phyloP scores from a whole-genome alignment of 2,797 vertebrate genomes.

The Meriones psammophilus region DNA sequence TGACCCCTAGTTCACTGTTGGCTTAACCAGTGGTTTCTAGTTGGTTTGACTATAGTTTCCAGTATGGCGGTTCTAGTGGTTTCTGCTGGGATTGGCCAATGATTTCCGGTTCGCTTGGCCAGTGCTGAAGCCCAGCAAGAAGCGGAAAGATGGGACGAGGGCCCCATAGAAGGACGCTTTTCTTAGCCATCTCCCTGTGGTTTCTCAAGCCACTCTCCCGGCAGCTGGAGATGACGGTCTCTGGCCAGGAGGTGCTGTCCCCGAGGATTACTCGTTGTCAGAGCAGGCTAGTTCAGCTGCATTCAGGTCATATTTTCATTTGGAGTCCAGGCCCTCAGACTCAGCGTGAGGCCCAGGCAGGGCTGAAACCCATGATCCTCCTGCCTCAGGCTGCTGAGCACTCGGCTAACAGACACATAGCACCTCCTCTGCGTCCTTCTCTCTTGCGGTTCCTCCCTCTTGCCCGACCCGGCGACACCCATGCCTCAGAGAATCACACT shows the following conservation, averaged over 20 bases:
- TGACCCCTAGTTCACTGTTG: not conserved
- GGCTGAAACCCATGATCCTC: not conserved
- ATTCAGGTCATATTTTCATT: not conserved
- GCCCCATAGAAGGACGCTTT: not conserved
- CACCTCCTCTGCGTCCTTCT: not conserved
- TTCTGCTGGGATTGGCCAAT: not conserved
- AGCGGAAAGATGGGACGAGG: not conserved
- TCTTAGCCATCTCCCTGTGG: no score
- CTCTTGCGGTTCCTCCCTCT: not conserved
- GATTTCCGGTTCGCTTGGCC: not conserved
- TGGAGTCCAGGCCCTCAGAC: not conserved
- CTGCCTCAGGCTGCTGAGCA: not conserved
- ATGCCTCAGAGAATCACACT: not conserved
- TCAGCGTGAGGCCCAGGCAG: not conserved
- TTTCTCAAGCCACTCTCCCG: not conserved
- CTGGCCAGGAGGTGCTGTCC: not conserved
- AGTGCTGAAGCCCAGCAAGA: not conserved
- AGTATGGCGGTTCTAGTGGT: not conserved
- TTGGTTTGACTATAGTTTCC: not conserved
- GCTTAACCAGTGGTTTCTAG: not conserved
- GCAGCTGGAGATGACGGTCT: not conserved
- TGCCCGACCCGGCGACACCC: rapidly evolving
- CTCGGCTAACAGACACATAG: no score
- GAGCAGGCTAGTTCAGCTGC: not conserved
- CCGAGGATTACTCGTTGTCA: not conserved